Conservation (phyloP, 2,113 vertebrate species). For the Puntigrus tetrazona region DNA sequence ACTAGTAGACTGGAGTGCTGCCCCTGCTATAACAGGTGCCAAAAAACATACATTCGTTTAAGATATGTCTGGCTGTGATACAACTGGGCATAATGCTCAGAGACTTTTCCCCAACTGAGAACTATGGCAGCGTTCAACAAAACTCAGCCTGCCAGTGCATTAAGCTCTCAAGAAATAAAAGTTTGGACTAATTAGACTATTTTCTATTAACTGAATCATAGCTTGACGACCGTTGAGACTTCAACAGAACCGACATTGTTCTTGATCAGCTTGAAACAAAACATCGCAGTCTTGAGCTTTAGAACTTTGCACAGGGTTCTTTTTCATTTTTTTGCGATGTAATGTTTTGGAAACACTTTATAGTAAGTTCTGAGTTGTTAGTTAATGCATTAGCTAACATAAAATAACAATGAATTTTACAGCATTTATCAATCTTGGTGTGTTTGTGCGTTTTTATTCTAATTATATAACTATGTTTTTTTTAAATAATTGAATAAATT, state of each 20-base stretch:
- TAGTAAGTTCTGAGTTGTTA: not conserved
- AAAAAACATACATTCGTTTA: slow-evolving; percentile 15
- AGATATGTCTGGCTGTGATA: not conserved
- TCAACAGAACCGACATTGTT: slow-evolving; percentile 62
- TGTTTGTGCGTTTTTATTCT: not conserved
- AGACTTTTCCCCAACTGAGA: not conserved
- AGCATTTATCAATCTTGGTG: not conserved
- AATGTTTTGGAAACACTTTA: not conserved
- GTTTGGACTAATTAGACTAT: slow-evolving; percentile 9
- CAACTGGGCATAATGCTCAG: slow-evolving; percentile 22
- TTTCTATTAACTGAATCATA: slow-evolving; percentile 10
- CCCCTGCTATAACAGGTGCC: slow-evolving; percentile 18
- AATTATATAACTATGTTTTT: not conserved
- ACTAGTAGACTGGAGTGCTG: slow-evolving; percentile 7
- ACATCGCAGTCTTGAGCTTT: not conserved
- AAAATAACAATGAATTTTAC: not conserved
- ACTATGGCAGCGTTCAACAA: not conserved
- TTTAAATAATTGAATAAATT: not conserved
- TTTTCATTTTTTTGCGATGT: not conserved
- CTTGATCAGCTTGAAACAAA: not conserved
- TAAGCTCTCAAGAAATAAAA: slow-evolving; percentile 8
- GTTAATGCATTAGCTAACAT: not conserved
- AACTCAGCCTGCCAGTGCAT: not conserved
- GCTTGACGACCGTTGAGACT: slow-evolving; percentile 69
- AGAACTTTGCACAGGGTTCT: not conserved